phyloP scores from a whole-genome alignment of 2,888 invertebrate genomes.

The Rhagonycha lutea region DNA sequence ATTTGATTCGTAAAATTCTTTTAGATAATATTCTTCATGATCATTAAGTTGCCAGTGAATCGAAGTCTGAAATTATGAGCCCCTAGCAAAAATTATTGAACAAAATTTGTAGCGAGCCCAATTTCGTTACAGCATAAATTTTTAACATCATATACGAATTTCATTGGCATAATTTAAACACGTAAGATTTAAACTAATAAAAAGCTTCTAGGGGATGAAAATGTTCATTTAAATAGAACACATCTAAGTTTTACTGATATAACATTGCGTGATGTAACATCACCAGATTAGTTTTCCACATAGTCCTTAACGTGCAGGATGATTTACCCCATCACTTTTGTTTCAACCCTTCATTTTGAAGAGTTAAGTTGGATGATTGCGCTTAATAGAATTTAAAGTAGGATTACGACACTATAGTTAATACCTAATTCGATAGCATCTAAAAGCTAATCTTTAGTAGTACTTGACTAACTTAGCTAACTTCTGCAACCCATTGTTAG shows the following conservation, averaged over 20 bases:
- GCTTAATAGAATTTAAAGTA: constrained; percentile 25
- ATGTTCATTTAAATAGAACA: too few species aligned
- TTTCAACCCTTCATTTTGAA: constrained; percentile 2
- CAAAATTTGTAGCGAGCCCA: too few species aligned
- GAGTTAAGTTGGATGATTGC: constrained; percentile 4
- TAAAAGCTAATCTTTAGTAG: constrained; percentile 24
- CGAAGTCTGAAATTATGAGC: too few species aligned
- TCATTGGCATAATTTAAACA: too few species aligned
- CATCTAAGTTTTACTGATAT: neutral
- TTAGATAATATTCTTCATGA: too few species aligned
- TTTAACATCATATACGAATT: too few species aligned
- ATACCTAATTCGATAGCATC: constrained; percentile 29
- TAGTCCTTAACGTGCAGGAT: neutral
- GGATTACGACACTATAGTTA: constrained; percentile 25
- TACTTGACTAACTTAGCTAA: constrained; percentile 17
- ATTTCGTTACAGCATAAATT: too few species aligned
- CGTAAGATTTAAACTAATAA: too few species aligned
- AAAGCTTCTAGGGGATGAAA: too few species aligned
- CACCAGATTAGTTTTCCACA: neutral
- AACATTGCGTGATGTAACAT: neutral
- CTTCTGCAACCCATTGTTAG: constrained; percentile 23
- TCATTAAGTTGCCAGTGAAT: too few species aligned
- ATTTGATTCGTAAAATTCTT: too few species aligned
- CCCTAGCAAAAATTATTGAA: too few species aligned
- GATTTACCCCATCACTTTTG: neutral